Percentiles rank a stretch among this genome's conserved stretches.
These are phyloP conservation scores for Oophaga pumilio DNA, from an alignment of 2,113 vertebrate genomes.

Conservation along the genomic window DNA sequence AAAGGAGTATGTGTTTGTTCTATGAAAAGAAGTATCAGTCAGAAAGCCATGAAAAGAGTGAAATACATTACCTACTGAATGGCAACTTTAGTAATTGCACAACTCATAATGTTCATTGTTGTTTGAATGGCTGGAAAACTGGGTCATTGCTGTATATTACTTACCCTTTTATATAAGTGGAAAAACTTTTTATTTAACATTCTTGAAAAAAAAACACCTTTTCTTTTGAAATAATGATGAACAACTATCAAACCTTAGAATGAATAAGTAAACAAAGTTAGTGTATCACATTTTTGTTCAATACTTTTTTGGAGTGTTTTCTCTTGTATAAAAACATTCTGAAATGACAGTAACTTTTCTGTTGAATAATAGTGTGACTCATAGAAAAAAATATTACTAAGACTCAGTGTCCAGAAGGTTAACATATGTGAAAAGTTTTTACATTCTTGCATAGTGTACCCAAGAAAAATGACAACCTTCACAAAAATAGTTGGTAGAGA, in stretches of 20 bases:
- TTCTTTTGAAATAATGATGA: background rate
- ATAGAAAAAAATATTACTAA: background rate
- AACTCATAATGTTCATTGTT: slow-evolving; percentile 14
- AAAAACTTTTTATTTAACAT: background rate
- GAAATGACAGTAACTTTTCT: background rate
- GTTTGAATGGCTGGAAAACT: background rate
- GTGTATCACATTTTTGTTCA: background rate
- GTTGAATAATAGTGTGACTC: background rate
- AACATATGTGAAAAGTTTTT: background rate
- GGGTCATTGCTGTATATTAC: slow-evolving; percentile 20
- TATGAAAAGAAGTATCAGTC: background rate
- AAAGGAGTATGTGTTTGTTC: background rate
- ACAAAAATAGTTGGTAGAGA: background rate
- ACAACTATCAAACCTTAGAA: background rate
- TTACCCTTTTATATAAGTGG: background rate
- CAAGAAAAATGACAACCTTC: background rate
- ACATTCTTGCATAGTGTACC: background rate
- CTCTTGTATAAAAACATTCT: background rate
- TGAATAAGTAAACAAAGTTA: background rate
- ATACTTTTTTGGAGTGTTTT: background rate
- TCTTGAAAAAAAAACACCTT: background rate
- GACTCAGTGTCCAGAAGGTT: background rate
- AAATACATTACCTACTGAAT: background rate
- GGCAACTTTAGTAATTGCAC: background rate
- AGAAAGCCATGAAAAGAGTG: background rate